Base-by-base conservation (phyloP, 2,888 invertebrate species). In the Chalcis sispes region DNA sequence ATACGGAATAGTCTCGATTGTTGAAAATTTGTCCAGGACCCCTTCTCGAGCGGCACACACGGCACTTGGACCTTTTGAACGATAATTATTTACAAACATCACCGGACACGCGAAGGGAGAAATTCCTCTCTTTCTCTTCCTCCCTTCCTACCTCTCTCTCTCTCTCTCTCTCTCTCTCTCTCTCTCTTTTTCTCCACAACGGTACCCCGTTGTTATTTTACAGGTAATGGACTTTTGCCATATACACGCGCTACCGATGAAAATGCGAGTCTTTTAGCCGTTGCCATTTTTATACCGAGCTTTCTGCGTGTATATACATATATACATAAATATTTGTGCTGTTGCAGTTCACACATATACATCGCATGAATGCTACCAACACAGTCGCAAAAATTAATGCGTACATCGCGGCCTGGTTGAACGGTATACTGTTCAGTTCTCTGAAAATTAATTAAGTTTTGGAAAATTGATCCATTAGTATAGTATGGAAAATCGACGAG, bases 201-300 rank as follows among this genome's bases (percentile, higher is more conserved):
- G n/a, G n/a, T n/a, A n/a, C 32, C 32, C 27, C 27, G 32, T 29
- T 64, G 62, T 64, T 64, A 18, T 64, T 64, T 64, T 18, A 29
- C 27, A 48, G 29, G 27, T 64, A 64, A 64, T 64, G 62, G 62
- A 46, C 62, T 64, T 46, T n/a, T 46, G 46, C n/a, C n/a, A n/a
- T n/a, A n/a, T n/a, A n/a, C n/a, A n/a, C 46, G 46, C 46, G 46
- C 32, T n/a, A n/a, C n/a, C n/a, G n/a, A n/a, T n/a, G n/a, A n/a
- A n/a, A n/a, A n/a, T n/a, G n/a, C n/a, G n/a, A n/a, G n/a, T n/a
- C n/a, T n/a, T n/a, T n/a, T n/a, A 8, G 32, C 32, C 32, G 32
- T n/a, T n/a, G 32, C 32, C 32, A 8, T 3, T 42, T 61, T 61
- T 20, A 59, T n/a, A n/a, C n/a, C n/a, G 36, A 58, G 20, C 20